phyloP scores from a whole-genome alignment of 2,113 vertebrate species.

The Protobothrops mucrosquamatus region DNA sequence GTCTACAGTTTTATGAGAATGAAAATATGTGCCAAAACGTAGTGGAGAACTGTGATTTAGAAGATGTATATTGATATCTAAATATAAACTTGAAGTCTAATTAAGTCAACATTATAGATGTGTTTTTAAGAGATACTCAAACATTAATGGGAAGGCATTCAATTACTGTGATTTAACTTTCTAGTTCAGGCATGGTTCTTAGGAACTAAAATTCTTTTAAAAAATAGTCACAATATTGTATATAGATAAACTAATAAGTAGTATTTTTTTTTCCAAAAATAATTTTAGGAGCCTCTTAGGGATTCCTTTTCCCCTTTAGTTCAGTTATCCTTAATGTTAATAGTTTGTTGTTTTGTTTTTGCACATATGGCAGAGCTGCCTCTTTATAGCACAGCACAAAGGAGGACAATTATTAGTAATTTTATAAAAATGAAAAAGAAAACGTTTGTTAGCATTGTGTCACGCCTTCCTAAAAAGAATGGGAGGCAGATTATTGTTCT shows the following conservation, averaged over 20 bases:
- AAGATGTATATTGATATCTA: not conserved
- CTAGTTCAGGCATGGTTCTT: not conserved
- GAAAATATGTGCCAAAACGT: not conserved
- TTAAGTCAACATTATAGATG: not conserved
- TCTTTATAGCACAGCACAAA: not conserved
- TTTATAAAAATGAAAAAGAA: not conserved
- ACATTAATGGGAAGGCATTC: not conserved
- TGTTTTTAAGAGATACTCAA: not conserved
- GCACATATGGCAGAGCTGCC: not conserved
- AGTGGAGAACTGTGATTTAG: not conserved
- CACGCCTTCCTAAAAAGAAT: not conserved
- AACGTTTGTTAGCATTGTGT: too few relatives aligned
- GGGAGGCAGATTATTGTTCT: not conserved
- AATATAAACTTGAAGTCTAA: not conserved
- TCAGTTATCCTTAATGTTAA: constrained; percentile 1
- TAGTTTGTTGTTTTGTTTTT: not conserved
- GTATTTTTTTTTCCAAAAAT: not conserved
- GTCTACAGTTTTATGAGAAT: not conserved
- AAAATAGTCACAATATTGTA: not conserved
- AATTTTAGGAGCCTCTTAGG: not conserved
- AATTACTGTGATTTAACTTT: not conserved
- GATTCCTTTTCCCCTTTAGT: not conserved
- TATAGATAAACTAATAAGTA: not conserved
- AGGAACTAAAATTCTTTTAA: not conserved
- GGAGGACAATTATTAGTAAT: not conserved